Percentiles rank a stretch among this genome's conserved stretches.
These are phyloP conservation scores for Thalassoma bifasciatum DNA, from an alignment of 2,113 vertebrate genomes.

Conservation along the genomic window DNA sequence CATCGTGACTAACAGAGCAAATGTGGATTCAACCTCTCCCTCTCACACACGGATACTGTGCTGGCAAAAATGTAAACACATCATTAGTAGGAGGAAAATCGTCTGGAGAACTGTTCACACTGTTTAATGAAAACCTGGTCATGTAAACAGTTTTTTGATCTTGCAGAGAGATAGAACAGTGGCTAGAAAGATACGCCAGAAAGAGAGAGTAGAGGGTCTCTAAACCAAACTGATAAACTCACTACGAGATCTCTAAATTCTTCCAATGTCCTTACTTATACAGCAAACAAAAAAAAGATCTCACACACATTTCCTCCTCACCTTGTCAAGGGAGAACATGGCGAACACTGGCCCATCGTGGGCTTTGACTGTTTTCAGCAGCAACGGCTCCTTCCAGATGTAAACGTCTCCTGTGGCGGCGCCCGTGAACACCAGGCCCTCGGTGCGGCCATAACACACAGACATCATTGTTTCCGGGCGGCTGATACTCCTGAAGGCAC, in stretches of 20 bases:
- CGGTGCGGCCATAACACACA: slow-evolving; percentile 90
- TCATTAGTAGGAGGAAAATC: slow-evolving; percentile 9
- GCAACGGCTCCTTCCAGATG: slow-evolving; percentile 92
- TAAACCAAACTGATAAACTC: no score
- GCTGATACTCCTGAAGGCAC: slow-evolving; percentile 87
- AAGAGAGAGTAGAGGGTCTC: no score
- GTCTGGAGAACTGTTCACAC: slow-evolving; percentile 6
- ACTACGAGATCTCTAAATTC: no score
- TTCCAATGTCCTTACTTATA: no score
- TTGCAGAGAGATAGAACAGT: no score
- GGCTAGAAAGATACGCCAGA: no score
- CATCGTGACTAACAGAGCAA: neutral
- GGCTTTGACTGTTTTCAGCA: slow-evolving; percentile 94
- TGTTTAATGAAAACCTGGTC: slow-evolving; percentile 19
- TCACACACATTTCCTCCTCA: slow-evolving; percentile 54
- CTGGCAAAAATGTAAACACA: slow-evolving; percentile 9
- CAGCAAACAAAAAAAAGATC: no score
- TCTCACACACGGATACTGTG: neutral
- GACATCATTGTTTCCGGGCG: slow-evolving; percentile 97
- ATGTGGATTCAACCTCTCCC: neutral
- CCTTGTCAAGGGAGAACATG: slow-evolving; percentile 97
- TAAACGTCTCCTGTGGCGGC: slow-evolving; percentile 95
- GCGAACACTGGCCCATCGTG: slow-evolving; percentile 96
- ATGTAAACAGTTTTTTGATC: neutral
- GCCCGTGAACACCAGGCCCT: slow-evolving; percentile 93